A percentile compares a stretch with the other conserved stretches of the same genome.
phyloP scores from a whole-genome alignment of 2,888 invertebrate genomes.

The Luffia ferchaultella region DNA sequence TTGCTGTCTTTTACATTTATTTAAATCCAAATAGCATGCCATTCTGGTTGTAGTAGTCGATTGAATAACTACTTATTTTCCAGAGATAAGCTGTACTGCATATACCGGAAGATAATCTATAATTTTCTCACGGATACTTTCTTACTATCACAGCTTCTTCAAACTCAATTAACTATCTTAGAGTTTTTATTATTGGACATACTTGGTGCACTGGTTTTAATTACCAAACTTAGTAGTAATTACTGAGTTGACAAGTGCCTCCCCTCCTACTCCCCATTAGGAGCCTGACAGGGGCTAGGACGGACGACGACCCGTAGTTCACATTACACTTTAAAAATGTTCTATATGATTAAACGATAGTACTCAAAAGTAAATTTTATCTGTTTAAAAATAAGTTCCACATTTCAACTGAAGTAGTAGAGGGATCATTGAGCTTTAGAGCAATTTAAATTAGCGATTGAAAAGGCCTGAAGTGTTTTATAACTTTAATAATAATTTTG shows the following conservation, averaged over 20 bases:
- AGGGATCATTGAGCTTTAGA: slow-evolving; percentile 59
- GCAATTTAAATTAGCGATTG: slow-evolving; percentile 34
- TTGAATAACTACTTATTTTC: too few relatives aligned
- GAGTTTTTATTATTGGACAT: slow-evolving; percentile 47
- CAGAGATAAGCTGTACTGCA: too few relatives aligned
- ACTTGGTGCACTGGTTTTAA: slow-evolving; percentile 20
- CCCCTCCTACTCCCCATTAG: slow-evolving; percentile 3
- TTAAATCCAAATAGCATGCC: too few relatives aligned
- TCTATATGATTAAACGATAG: slow-evolving; percentile 20
- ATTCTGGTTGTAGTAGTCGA: too few relatives aligned
- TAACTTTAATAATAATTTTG: slow-evolving; percentile 14
- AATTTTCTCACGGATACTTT: background rate
- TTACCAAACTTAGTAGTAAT: slow-evolving; percentile 7
- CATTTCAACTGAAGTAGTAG: slow-evolving; percentile 27
- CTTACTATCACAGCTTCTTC: background rate
- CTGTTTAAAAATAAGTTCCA: slow-evolving; percentile 19
- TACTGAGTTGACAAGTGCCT: slow-evolving; percentile 24
- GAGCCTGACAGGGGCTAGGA: slow-evolving; percentile 44
- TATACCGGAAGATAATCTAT: too few relatives aligned
- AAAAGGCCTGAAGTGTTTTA: slow-evolving; percentile 27
- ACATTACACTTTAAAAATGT: slow-evolving; percentile 20
- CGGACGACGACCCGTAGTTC: slow-evolving; percentile 47
- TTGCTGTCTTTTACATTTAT: too few relatives aligned
- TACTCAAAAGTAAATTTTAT: slow-evolving; percentile 26
- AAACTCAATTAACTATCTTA: background rate